Evolutionary conservation across 2,888 invertebrate genomes (phyloP).

Genomic region (Ichneumoninae sp.): DNA sequence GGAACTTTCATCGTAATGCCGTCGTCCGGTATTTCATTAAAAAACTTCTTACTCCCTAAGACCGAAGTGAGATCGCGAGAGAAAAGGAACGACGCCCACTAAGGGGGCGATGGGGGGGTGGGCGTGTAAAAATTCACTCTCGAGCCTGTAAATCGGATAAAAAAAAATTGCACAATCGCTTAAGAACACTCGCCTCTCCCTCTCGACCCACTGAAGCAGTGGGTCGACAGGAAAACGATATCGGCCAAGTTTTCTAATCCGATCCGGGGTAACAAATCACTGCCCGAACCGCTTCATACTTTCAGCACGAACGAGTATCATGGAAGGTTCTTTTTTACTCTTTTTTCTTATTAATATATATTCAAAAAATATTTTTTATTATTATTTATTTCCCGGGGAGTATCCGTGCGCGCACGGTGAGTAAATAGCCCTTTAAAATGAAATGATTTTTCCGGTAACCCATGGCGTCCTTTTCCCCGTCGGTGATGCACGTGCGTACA

Average conservation of each 20-base stretch:
- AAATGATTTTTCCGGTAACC: conserved; percentile 49
- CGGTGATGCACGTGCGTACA: conserved; percentile 10
- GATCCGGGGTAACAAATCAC: conserved; percentile 31
- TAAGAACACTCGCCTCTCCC: neutral
- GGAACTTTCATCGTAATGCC: conserved; percentile 57
- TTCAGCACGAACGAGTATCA: conserved; percentile 24
- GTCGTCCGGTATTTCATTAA: conserved; percentile 52
- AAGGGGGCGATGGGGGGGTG: neutral
- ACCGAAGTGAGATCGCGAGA: neutral
- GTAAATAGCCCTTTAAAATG: conserved; percentile 31
- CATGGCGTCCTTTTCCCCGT: neutral
- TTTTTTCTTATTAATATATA: neutral
- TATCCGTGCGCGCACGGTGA: neutral
- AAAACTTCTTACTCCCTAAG: conserved; percentile 56
- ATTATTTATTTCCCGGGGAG: neutral
- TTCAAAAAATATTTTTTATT: neutral
- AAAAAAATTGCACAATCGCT: conserved; percentile 35
- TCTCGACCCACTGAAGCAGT: neutral
- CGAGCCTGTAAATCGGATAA: conserved; percentile 33
- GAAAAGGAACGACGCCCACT: neutral
- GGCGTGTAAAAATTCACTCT: conserved; percentile 18
- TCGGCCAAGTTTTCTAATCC: conserved; percentile 38
- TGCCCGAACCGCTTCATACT: neutral
- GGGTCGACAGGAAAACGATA: conserved; percentile 18
- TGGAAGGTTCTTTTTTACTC: neutral